Percentiles rank a stretch among this genome's conserved stretches.
Evolutionary conservation across 2,113 vertebrate species (phyloP).

Genomic region (Chaetodon auriga): DNA sequence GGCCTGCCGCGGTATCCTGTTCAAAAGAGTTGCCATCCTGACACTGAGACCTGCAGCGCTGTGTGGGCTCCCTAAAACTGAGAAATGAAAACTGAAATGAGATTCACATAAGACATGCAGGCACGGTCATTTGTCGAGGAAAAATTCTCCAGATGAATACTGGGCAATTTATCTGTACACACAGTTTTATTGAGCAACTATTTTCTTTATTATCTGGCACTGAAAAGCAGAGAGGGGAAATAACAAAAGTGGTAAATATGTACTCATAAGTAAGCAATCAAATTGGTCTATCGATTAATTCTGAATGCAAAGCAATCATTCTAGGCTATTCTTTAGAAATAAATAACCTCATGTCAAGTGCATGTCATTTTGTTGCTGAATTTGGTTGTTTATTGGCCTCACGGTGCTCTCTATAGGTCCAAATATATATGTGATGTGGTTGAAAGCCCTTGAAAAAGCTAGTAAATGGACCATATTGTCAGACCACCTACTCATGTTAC

Average conservation of each 20-base stretch:
- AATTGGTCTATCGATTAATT: not conserved
- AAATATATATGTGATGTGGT: not conserved
- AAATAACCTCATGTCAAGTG: too few relatives aligned
- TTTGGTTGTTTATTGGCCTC: not conserved
- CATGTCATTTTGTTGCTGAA: not conserved
- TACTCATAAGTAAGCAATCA: not conserved
- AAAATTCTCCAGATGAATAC: too few relatives aligned
- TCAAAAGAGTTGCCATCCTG: not conserved
- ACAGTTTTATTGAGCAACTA: too few relatives aligned
- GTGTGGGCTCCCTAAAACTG: not conserved
- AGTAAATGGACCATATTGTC: not conserved
- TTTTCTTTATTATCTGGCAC: not conserved
- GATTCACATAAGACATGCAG: not conserved
- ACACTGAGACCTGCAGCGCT: not conserved
- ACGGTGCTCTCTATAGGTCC: not conserved
- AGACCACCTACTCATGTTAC: not conserved
- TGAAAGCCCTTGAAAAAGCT: not conserved
- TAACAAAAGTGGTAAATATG: not conserved
- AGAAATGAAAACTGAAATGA: not conserved
- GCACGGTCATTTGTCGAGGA: not conserved
- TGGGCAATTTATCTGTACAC: not conserved
- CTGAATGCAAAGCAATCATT: not conserved
- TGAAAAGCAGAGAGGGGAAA: not conserved
- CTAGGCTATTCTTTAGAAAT: not conserved
- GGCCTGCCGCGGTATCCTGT: conserved; percentile 19